These are phyloP conservation scores for Caradrina kadenii DNA, from an alignment of 2,888 invertebrate species.

Conservation along the genomic window DNA sequence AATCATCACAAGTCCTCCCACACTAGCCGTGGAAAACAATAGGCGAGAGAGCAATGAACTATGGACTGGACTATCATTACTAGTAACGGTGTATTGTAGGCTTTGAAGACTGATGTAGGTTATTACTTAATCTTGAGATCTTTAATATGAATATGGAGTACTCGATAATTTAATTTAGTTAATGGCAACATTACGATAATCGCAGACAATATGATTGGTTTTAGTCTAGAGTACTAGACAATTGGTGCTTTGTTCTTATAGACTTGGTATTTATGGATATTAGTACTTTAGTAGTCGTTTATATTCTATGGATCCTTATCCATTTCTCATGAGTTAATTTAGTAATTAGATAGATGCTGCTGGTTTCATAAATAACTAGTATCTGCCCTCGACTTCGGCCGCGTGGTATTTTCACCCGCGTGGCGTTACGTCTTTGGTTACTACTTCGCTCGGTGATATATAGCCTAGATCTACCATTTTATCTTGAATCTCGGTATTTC, in stretches of 20 bases:
- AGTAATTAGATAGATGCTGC: not conserved
- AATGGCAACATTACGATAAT: constrained; percentile 9
- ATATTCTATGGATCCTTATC: constrained; percentile 1
- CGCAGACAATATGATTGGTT: not conserved
- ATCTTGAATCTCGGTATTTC: too few species aligned
- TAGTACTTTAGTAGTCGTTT: not conserved
- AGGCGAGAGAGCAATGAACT: constrained; percentile 15
- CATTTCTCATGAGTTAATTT: constrained; percentile 4
- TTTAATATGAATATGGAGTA: constrained; percentile 1
- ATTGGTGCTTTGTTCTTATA: constrained; percentile 15
- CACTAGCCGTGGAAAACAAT: constrained; percentile 20
- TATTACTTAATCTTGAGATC: constrained; percentile 5
- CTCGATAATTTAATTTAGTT: constrained; percentile 20
- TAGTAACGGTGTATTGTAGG: constrained; percentile 1
- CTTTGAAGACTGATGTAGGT: not conserved
- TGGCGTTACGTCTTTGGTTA: too few species aligned
- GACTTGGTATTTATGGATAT: constrained; percentile 12
- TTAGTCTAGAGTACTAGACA: not conserved
- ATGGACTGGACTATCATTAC: constrained; percentile 5
- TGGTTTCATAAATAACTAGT: not conserved
- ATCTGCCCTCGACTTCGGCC: too few species aligned
- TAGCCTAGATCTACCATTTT: too few species aligned
- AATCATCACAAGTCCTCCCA: constrained; percentile 6
- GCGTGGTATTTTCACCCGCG: too few species aligned
- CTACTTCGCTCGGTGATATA: too few species aligned